Evolutionary conservation across 2,888 invertebrate genomes (phyloP).

Genomic region (Tachystola acroxantha): DNA sequence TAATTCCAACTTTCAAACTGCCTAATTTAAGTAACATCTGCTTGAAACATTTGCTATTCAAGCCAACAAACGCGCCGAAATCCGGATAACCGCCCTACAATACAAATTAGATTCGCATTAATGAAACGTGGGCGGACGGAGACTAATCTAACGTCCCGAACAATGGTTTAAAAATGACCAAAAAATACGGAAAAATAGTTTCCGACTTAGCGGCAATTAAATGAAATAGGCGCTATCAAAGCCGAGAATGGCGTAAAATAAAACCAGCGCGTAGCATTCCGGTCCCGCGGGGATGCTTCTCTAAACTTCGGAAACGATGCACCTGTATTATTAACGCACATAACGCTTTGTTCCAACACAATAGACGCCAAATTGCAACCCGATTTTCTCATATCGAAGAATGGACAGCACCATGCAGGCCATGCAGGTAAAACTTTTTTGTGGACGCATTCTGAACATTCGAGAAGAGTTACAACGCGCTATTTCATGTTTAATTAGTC

Average conservation of each 20-base stretch:
- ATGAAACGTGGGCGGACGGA: conserved; percentile 61
- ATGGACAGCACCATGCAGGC: conserved; percentile 30
- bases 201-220: conserved; percentile 65
- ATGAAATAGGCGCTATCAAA: conserved; percentile 64
- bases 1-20: no score
- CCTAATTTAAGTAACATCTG: conserved; percentile 30
- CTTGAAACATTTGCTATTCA: conserved; percentile 39
- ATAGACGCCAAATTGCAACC: conserved; percentile 72
- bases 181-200: conserved; percentile 63
- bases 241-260: conserved; percentile 61
- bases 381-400: conserved; percentile 60
- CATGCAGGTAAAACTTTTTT: conserved; percentile 54
- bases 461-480: conserved; percentile 27
- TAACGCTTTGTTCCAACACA: conserved; percentile 69
- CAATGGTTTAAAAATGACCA: conserved; percentile 54
- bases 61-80: conserved; percentile 52
- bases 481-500: conserved; percentile 20
- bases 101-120: conserved; percentile 68
- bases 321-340: conserved; percentile 73
- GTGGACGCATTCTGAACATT: conserved; percentile 21
- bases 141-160: conserved; percentile 53
- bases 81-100: conserved; percentile 45
- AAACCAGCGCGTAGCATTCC: conserved; percentile 61
- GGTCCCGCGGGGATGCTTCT: conserved; percentile 23
- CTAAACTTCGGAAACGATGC: conserved; percentile 58